phyloP scores from a whole-genome alignment of 2,888 invertebrate genomes.

The Mimachlamys varia region DNA sequence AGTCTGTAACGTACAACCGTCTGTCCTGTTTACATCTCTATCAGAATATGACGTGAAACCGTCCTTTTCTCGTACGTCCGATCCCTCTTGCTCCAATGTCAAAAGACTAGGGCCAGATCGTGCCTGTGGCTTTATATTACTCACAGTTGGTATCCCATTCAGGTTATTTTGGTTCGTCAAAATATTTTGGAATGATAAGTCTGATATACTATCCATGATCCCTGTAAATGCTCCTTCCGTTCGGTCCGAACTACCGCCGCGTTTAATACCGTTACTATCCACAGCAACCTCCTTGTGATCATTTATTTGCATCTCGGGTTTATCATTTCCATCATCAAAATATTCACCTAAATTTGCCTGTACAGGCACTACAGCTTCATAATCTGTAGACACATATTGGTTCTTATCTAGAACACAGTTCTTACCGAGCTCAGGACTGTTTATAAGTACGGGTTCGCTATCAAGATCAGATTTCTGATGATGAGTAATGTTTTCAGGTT shows the following conservation, averaged over 20 bases:
- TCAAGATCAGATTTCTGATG: constrained; percentile 44
- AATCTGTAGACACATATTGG: constrained; percentile 54
- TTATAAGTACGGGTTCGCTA: constrained; percentile 41
- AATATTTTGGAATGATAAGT: constrained; percentile 31
- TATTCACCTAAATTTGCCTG: constrained; percentile 52
- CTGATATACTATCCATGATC: constrained; percentile 31
- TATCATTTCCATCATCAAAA: constrained; percentile 52
- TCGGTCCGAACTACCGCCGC: constrained; percentile 9
- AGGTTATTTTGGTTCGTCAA: constrained; percentile 36
- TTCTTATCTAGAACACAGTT: constrained; percentile 48
- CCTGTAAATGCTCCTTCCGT: constrained; percentile 18
- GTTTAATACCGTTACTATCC: constrained; percentile 26
- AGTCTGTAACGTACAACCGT: background rate
- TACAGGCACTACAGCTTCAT: constrained; percentile 45
- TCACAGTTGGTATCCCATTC: constrained; percentile 21
- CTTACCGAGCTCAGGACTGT: constrained; percentile 44
- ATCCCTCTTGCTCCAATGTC: background rate
- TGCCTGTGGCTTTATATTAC: background rate
- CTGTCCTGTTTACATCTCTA: background rate
- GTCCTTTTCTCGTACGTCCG: background rate
- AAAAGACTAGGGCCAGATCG: background rate
- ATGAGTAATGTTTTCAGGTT: constrained; percentile 51
- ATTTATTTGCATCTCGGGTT: constrained; percentile 46
- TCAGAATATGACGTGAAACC: background rate
- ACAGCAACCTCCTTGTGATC: constrained; percentile 44